Evolutionary conservation across 2,888 invertebrate species (phyloP).

Genomic region (Aelia acuminata): DNA sequence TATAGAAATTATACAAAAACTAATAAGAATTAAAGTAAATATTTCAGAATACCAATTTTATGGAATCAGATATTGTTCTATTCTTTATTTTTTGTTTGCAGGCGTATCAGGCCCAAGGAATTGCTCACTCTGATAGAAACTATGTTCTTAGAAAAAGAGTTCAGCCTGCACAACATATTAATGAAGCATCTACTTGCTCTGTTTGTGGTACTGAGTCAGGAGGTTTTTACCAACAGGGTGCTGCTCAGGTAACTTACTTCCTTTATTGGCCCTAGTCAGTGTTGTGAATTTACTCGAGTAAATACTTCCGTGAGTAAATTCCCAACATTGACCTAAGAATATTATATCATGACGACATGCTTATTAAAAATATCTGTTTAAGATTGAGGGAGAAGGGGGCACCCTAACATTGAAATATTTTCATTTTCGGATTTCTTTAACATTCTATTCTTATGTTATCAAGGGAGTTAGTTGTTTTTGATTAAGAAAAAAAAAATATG

Average conservation of each 20-base stretch:
- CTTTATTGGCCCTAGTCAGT: no score
- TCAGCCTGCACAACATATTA: slow-evolving; percentile 30
- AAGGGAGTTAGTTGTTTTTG: no score
- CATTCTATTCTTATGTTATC: no score
- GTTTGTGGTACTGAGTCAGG: slow-evolving; percentile 58
- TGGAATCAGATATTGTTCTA: neutral
- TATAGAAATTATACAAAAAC: neutral
- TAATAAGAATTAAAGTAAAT: neutral
- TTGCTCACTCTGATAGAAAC: slow-evolving; percentile 83
- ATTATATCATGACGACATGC: no score
- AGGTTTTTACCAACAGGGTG: slow-evolving; percentile 74
- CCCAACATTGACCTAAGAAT: no score
- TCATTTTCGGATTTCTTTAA: no score
- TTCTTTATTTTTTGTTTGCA: slow-evolving; percentile 66
- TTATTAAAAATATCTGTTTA: no score
- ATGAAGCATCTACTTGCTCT: slow-evolving; percentile 45
- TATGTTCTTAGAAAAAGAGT: slow-evolving; percentile 83
- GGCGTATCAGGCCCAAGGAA: slow-evolving; percentile 76
- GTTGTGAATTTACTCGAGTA: no score
- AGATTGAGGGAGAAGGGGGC: no score
- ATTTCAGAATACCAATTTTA: neutral
- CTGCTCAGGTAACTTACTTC: slow-evolving; percentile 65
- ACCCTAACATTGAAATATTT: no score
- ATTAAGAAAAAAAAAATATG: no score
- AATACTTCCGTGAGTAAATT: no score